Evolutionary conservation across 2,113 vertebrate genomes (phyloP).

Genomic region (Scomber colias): DNA sequence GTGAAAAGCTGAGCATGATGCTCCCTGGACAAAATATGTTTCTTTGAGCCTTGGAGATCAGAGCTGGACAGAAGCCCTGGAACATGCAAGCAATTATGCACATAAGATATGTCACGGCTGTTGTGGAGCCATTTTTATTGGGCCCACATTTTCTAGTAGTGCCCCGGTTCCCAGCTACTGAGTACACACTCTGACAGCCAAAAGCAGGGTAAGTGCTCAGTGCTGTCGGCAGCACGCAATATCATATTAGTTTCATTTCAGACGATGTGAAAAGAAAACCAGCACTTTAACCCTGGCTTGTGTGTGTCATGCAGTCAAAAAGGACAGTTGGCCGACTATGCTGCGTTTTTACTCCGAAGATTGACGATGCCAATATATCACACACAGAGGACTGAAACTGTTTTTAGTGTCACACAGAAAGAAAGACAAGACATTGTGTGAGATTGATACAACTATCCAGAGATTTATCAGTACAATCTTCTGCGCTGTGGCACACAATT

Average conservation of each 20-base stretch:
- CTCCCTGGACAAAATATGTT: neutral
- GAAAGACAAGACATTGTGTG: neutral
- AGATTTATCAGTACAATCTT: constrained; percentile 23
- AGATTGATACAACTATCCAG: constrained; percentile 22
- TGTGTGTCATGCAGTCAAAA: constrained; percentile 5
- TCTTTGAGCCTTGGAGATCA: neutral
- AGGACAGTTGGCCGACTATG: neutral
- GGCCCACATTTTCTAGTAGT: neutral
- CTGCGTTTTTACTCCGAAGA: constrained; percentile 19
- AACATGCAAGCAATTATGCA: constrained; percentile 14
- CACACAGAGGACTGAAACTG: neutral
- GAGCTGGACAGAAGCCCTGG: neutral
- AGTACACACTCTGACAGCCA: constrained; percentile 28
- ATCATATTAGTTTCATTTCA: constrained; percentile 30
- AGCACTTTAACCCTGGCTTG: constrained; percentile 17
- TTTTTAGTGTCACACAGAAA: constrained; percentile 6
- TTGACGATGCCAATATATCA: constrained; percentile 24
- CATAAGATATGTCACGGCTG: constrained; percentile 21
- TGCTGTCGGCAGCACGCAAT: constrained; percentile 15
- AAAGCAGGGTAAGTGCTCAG: constrained; percentile 14
- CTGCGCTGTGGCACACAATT: constrained; percentile 20
- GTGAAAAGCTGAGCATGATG: constrained; percentile 5
- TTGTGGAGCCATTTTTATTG: constrained; percentile 6
- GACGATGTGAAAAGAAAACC: constrained; percentile 29
- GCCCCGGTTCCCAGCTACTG: neutral